Evolutionary conservation across 1,140 invertebrate genomes (phyloP), one percentile per base, ranked within the genome.

Genomic region (Papilio dardanus): DNA sequence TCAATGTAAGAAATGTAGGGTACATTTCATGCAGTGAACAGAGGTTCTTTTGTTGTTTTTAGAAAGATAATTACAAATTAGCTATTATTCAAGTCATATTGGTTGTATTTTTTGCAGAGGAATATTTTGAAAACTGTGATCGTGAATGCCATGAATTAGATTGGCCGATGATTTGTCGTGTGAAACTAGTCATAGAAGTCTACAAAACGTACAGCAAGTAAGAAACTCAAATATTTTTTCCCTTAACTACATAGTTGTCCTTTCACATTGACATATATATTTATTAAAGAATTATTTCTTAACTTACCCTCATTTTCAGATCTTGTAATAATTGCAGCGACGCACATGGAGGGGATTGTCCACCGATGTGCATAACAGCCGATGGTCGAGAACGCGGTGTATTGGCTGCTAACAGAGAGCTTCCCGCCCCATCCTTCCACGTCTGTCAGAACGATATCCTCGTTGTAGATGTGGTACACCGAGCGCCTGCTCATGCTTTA

Each of bases 361-460:
- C 93, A 14, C 87, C 94, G 30, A 94, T 96, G 71, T 97, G 97
- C 80, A 94, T 97, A 46, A 94, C 95, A 67, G 95, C 94, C 1
- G 96, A 97, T 85, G 97, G 97, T 8, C 93, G 95, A 16, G 89
- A 95, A n/a, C 93, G 96, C 12, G 95, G 95, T 1, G 95, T 98
- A 3, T 93, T 97, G 19, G 95, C 96, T 0, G 96, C 96, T 1
- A 98, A 99, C 91, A 94, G 97, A 69, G 96, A 96, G 88, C 88
- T 98, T 16, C 97, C 97, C 3, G 97, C 97, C 0, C 97, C 98
- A 0, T 88, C 95, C 5, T 97, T 98, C 62, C 96, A 98, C 93
- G 97, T 98, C 3, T 98, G 97, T 80, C 95, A 97, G 86, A 97
- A 97, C 83, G 97, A 98, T 84, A 97, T 97, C 5, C 91, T 98